Evolutionary conservation across 2,113 vertebrate genomes (phyloP).

Genomic region (Rallus limicola): DNA sequence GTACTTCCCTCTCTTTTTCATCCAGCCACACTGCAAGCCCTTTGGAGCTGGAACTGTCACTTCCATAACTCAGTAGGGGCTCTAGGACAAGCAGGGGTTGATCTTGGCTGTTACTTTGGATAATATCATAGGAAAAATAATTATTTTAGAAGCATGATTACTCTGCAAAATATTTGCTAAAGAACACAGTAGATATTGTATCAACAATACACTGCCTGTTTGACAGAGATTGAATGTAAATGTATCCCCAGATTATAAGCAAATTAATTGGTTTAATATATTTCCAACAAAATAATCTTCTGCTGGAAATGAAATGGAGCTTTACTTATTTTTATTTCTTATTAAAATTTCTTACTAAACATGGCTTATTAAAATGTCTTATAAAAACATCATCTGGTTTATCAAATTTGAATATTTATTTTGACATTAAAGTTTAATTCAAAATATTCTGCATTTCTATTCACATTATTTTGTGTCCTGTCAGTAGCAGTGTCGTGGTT

Average conservation of each 20-base stretch:
- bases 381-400: neutral
- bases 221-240: neutral
- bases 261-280: conserved; percentile 3
- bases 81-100: neutral
- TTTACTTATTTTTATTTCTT: neutral
- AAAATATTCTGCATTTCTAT: neutral
- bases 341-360: neutral
- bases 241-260: neutral
- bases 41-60: neutral
- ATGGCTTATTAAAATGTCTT: neutral
- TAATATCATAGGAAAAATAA: neutral
- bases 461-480: neutral
- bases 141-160: conserved; percentile 2
- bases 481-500: no score
- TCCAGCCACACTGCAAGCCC: neutral
- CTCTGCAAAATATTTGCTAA: neutral
- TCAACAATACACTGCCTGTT: neutral
- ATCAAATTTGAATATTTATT: conserved; percentile 11
- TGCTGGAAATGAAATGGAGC: neutral
- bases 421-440: conserved; percentile 11
- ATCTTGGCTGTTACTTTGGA: neutral
- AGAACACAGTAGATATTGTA: neutral
- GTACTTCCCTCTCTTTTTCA: neutral
- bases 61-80: neutral
- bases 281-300: neutral